Evolutionary conservation across 1,140 invertebrate species (phyloP).

Genomic region (Trissolcus basalis): DNA sequence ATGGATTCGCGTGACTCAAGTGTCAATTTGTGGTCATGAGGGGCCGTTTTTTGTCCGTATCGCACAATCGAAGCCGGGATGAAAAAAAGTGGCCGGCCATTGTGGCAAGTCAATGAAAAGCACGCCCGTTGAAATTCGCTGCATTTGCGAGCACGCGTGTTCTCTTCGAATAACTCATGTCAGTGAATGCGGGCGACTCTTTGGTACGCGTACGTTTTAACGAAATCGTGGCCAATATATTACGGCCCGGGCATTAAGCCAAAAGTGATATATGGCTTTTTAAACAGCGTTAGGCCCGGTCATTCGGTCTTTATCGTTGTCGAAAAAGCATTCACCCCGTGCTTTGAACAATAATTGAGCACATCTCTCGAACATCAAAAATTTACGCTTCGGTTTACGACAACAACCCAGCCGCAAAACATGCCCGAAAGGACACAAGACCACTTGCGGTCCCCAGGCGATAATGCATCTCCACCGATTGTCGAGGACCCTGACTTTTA

Average conservation of each 20-base stretch:
- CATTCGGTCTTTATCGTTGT: conserved; percentile 48
- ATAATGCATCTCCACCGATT: conserved; percentile 13
- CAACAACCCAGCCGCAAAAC: conserved; percentile 7
- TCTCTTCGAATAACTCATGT: conserved; percentile 44
- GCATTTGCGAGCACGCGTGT: conserved; percentile 24
- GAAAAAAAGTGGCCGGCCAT: too few species aligned
- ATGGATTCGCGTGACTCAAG: too few species aligned
- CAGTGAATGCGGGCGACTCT: conserved; percentile 20
- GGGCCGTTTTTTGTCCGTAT: too few species aligned
- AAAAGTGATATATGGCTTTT: conserved; percentile 64
- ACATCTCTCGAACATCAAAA: conserved; percentile 61
- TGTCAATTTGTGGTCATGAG: too few species aligned
- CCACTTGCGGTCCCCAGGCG: conserved; percentile 9
- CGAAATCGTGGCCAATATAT: conserved; percentile 58
- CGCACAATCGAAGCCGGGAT: too few species aligned
- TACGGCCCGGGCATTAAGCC: conserved; percentile 48
- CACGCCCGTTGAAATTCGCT: too few species aligned
- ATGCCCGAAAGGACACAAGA: conserved; percentile 9
- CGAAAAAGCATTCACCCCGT: conserved; percentile 37
- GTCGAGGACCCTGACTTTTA: conserved; percentile 22
- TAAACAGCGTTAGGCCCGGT: conserved; percentile 60
- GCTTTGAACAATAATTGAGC: conserved; percentile 63
- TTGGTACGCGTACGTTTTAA: conserved; percentile 45
- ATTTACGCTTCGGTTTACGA: conserved; percentile 61
- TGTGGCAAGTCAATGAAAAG: too few species aligned